Evolutionary conservation across 37 sponge, comb jelly and placozoan genomes (phyloP), one percentile per base, ranked within the genome.

Genomic region (Dysidea cf. avara): DNA sequence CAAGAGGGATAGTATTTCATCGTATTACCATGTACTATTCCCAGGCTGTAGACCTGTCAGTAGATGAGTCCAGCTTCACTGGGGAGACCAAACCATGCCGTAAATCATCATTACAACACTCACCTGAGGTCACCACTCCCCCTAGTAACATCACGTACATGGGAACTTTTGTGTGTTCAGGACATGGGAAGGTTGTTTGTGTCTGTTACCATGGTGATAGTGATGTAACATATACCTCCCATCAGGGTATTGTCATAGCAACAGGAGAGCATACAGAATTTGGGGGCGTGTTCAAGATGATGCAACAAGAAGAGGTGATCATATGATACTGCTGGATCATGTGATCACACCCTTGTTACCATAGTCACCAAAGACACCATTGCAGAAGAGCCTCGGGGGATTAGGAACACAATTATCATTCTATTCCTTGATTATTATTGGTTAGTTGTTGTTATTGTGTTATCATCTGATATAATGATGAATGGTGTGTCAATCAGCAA

Each of bases 41-140:
- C 11, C 53, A 96, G 90, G 81, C 79, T 29, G 76, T 83, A 17
- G 90, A 88, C n/a, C 80, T 98, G 29, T 86, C 92, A 34, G 55
- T 98, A 33, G 95, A 98, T 75, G 99, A 98, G 88, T 95, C 96
- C 40, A 92, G 93, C 47, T 98, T 98, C 81, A 98, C 99, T 1
- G 99, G 99, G 0, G 99, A 98, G 79, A 92, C 90, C 13, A 71
- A 61, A 24, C 90, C 93, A 29, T 66, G 81, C 39, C 59, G 20
- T 20, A 98, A 98, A 80, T 43, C 49, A 59, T 64, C 87, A 9
- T 65, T 77, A 28, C 64, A 48, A 7, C 69, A 61, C 38, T 22
- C 70, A 0, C 56, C 30, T 20, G 24, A 66, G 31, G 71, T 71
- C 28, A 48, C 86, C 35, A 61, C 82, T 25, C 56, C 81, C 31